These are phyloP conservation scores for Electrophaes corylata DNA, from an alignment of 2,888 invertebrate genomes.

Conservation along the genomic window DNA sequence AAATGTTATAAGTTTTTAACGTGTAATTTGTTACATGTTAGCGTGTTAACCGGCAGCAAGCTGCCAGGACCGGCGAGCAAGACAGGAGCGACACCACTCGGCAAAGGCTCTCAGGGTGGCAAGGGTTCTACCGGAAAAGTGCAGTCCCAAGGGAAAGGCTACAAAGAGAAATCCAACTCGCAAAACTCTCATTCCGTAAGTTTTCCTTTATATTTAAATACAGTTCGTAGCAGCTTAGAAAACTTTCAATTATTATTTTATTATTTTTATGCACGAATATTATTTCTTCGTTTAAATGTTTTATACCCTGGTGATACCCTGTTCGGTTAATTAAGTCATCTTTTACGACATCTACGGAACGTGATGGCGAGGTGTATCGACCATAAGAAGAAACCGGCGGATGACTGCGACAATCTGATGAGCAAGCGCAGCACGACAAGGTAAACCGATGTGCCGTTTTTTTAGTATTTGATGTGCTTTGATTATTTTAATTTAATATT, in stretches of 20 bases:
- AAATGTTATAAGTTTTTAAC: neutral
- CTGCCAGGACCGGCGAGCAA: constrained; percentile 82
- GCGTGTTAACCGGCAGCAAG: constrained; percentile 76
- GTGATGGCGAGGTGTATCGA: too few species aligned
- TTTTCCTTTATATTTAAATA: neutral
- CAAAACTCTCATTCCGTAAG: constrained; percentile 66
- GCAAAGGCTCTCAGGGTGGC: constrained; percentile 57
- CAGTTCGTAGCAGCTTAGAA: neutral
- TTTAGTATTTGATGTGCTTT: too few species aligned
- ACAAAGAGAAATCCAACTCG: constrained; percentile 57
- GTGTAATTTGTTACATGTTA: constrained; percentile 43
- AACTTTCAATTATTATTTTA: neutral
- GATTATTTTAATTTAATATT: too few species aligned
- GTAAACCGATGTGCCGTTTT: too few species aligned
- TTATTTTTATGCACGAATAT: neutral
- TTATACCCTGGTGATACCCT: too few species aligned
- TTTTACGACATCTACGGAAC: too few species aligned
- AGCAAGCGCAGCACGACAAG: too few species aligned
- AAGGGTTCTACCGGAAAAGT: constrained; percentile 62
- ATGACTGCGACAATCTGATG: too few species aligned
- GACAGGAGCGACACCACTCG: constrained; percentile 71
- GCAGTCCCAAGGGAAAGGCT: constrained; percentile 61
- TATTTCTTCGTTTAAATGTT: too few species aligned
- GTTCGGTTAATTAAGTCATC: too few species aligned
- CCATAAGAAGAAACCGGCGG: too few species aligned